Conservation (phyloP, 2,113 vertebrate species). For the Odocoileus hemionus region DNA sequence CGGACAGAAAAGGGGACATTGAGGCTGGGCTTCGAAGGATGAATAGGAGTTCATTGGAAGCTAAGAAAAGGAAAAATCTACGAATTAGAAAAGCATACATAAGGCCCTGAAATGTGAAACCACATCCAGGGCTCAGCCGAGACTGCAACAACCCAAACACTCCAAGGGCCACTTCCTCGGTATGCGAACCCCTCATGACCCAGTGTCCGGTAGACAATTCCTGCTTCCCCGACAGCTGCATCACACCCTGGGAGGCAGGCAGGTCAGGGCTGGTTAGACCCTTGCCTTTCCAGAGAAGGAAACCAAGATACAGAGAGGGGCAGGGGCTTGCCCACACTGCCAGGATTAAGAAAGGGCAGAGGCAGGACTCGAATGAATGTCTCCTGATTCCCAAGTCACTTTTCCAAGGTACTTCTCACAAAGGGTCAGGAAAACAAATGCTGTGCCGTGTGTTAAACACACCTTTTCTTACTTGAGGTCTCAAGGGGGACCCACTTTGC, state of each 20-base stretch:
- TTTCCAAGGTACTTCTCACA: background rate
- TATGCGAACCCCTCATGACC: accelerated
- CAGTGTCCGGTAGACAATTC: background rate
- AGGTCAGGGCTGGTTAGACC: background rate
- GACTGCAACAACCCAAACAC: background rate
- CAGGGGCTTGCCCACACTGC: background rate
- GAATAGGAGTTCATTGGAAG: background rate
- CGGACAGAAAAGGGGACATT: background rate
- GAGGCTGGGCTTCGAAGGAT: background rate
- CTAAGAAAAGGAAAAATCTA: background rate
- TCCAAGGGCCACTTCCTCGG: background rate
- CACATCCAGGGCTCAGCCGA: background rate
- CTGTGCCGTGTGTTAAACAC: accelerated
- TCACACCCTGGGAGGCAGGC: background rate
- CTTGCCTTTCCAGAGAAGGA: background rate
- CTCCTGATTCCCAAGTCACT: background rate
- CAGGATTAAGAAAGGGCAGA: background rate
- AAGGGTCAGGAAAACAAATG: background rate
- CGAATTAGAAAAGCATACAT: background rate
- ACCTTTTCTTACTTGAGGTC: background rate
- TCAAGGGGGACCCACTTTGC: background rate
- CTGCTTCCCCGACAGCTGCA: background rate
- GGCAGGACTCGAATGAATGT: background rate
- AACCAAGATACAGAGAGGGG: accelerated
- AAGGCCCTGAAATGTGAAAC: background rate